A percentile compares a stretch with the other conserved stretches of the same genome.
phyloP scores from a whole-genome alignment of 1,140 invertebrate species.

The Euura lappo region DNA sequence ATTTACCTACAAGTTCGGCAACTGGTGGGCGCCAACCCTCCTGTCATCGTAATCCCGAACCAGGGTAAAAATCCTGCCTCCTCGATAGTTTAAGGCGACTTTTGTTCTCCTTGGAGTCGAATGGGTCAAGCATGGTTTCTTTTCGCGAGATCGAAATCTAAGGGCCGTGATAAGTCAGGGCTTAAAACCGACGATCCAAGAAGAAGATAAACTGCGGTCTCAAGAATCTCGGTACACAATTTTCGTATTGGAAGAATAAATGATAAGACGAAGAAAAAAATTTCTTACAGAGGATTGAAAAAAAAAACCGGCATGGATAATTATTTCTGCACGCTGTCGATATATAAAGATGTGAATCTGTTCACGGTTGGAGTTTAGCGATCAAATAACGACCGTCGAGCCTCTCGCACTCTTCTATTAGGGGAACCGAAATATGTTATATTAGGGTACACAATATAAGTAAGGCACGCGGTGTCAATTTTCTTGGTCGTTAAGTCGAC shows the following conservation, averaged over 20 bases:
- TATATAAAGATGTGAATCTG: background rate
- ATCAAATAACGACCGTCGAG: background rate
- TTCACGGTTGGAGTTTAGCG: background rate
- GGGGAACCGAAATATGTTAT: background rate
- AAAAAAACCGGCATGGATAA: background rate
- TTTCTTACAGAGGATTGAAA: too few relatives aligned
- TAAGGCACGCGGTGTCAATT: constrained; percentile 6
- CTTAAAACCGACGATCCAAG: background rate
- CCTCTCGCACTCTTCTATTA: background rate
- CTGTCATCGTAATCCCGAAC: background rate
- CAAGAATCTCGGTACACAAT: too few relatives aligned
- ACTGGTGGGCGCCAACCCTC: background rate
- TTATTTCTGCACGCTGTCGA: background rate
- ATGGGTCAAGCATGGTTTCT: constrained; percentile 10
- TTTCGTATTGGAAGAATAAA: too few relatives aligned
- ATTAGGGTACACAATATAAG: constrained; percentile 3
- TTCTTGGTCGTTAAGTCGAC: background rate
- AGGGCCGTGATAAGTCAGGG: constrained; percentile 21
- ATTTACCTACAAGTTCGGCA: constrained; percentile 24
- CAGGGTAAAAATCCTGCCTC: background rate
- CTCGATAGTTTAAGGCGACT: background rate
- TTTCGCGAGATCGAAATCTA: constrained; percentile 13
- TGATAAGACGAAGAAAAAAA: too few relatives aligned
- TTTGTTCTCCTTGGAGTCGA: background rate
- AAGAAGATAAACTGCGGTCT: too few relatives aligned